Percentiles rank a stretch among this genome's conserved stretches.
These are phyloP conservation scores for Semotilus atromaculatus DNA, from an alignment of 2,797 vertebrate genomes.

Conservation along the genomic window DNA sequence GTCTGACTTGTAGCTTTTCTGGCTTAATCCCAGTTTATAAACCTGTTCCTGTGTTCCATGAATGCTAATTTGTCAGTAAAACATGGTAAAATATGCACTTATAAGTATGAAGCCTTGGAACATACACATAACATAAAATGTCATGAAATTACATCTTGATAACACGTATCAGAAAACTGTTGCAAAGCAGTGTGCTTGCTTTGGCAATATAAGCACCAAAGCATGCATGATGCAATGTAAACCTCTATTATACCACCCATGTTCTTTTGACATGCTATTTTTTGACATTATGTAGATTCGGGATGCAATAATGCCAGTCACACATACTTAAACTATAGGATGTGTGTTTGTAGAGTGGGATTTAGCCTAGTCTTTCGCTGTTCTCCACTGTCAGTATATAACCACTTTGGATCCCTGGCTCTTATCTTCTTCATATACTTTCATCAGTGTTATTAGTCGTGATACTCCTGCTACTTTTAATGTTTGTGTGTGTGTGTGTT, in stretches of 20 bases:
- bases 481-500: conserved; percentile 20
- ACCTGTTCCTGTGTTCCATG: not conserved
- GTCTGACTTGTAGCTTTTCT: not conserved
- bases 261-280: not conserved
- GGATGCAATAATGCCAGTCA: not conserved
- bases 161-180: not conserved
- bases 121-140: not conserved
- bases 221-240: not conserved
- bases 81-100: too few relatives aligned
- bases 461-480: conserved; percentile 7
- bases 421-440: not conserved
- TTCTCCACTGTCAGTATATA: not conserved
- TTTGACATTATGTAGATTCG: not conserved
- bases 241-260: not conserved
- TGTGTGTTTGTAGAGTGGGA: not conserved
- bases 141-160: not conserved
- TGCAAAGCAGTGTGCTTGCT: not conserved
- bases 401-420: not conserved
- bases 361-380: not conserved
- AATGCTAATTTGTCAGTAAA: not conserved
- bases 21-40: not conserved
- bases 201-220: not conserved
- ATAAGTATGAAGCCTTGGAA: not conserved
- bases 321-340: not conserved
- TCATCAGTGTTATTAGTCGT: not conserved